Base-by-base conservation (phyloP, 2,888 invertebrate genomes). In the Meandrusa payeni region DNA sequence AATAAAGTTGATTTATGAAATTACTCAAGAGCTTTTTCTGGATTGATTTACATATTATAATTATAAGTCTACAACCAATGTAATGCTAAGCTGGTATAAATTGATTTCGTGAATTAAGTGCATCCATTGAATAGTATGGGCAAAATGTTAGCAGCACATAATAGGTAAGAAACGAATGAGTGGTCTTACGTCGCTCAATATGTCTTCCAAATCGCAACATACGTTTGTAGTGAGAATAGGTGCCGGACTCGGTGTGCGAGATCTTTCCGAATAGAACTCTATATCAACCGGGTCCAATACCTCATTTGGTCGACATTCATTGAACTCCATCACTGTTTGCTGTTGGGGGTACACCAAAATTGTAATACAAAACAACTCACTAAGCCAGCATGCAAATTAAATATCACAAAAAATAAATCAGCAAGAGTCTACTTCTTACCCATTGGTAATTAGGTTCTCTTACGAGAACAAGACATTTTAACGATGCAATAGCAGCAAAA, bases 311-410 rank as follows among this genome's bases (percentile, higher is more conserved):
- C 59, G 67, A 76, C 71, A 75, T 68, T 72, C 82, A 81, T 74
- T 78, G 74, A 82, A 80, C 83, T 86, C 87, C 87, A 87, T 87
- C 74, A 83, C 86, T 79, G 69, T 64, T 69, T 70, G 78, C 87
- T 87, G 77, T 71, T 66, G 70, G 60, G n/a, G 76, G 64, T 55
- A 64, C 60, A 67, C 33, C 44, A 69, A 64, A 53, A 50, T 62
- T 63, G 54, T 58, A 66, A 61, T 63, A 59, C 53, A 66, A 67
- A 70, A 69, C 71, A 66, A 72, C 38, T 19, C 38, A 15, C 19
- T 12, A 28, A 33, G 27, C 10, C 12, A 54, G 54, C 40, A 55
- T 46, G 43, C 45, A 50, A 44, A 41, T 44, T 37, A 60, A 50
- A 48, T 41, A 27, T 41, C 46, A 52, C 28, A 45, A 46, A 46